Evolutionary conservation across 1,140 invertebrate genomes (phyloP).

Genomic region (Lycorma delicatula): DNA sequence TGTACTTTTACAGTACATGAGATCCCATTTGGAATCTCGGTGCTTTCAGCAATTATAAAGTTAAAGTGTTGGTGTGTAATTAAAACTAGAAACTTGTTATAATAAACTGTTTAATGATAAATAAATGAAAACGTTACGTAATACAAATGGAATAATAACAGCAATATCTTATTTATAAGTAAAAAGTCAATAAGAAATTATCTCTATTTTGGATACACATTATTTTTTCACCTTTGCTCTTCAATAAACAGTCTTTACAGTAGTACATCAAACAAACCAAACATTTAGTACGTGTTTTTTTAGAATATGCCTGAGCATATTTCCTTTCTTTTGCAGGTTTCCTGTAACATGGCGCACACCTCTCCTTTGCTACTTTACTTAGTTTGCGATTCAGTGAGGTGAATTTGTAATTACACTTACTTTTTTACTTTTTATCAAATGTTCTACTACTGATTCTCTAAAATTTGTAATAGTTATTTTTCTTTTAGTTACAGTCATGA

Average conservation of each 20-base stretch:
- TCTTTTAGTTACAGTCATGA: conserved; percentile 1
- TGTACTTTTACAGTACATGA: no score
- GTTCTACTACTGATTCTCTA: neutral
- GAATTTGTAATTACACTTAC: neutral
- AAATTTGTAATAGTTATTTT: neutral
- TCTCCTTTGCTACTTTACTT: neutral
- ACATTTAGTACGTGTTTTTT: neutral
- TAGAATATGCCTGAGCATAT: neutral
- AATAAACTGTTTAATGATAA: neutral
- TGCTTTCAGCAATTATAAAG: neutral
- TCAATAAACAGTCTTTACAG: neutral
- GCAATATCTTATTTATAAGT: neutral
- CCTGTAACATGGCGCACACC: neutral
- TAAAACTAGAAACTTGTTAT: neutral
- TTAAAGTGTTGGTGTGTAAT: neutral
- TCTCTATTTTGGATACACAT: neutral
- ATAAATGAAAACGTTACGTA: neutral
- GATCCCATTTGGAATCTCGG: neutral
- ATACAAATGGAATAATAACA: neutral
- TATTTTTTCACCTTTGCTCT: neutral
- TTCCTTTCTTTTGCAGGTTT: neutral
- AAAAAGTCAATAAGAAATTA: neutral
- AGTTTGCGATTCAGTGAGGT: neutral
- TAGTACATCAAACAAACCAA: neutral
- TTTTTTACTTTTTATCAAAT: neutral